Conservation (phyloP, 2,888 invertebrate genomes). For the Gymnoscelis rufifasciata region DNA sequence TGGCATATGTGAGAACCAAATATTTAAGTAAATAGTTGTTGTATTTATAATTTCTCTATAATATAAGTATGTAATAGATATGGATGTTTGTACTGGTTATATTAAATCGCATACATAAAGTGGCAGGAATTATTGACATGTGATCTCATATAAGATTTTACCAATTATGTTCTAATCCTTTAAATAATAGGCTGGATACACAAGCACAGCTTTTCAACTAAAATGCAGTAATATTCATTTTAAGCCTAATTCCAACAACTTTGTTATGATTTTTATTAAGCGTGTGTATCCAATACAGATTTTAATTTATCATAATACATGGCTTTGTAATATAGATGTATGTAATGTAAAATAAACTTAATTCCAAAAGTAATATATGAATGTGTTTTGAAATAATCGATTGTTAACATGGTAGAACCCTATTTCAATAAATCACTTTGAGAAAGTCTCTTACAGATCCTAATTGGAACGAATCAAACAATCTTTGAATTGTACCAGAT, state of each 20-base stretch:
- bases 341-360: slow-evolving; percentile 19
- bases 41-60: slow-evolving; percentile 14
- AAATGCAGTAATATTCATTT: too few species aligned
- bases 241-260: too few species aligned
- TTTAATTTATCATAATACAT: slow-evolving; percentile 5
- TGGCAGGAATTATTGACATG: slow-evolving; percentile 15
- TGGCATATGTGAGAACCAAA: slow-evolving; percentile 3
- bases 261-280: slow-evolving; percentile 2
- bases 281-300: slow-evolving; percentile 17
- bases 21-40: slow-evolving; percentile 13
- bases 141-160: slow-evolving; percentile 20
- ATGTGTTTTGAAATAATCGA: too few species aligned
- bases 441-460: too few species aligned
- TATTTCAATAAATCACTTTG: too few species aligned
- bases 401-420: too few species aligned
- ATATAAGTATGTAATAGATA: slow-evolving; percentile 8
- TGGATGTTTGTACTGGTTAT: slow-evolving; percentile 10
- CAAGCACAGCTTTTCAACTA: too few species aligned
- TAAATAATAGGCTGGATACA: slow-evolving; percentile 7
- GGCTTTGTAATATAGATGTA: slow-evolving; percentile 15
- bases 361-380: slow-evolving; percentile 8
- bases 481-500: too few species aligned
- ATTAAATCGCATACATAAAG: slow-evolving; percentile 5
- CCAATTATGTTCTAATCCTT: slow-evolving; percentile 3
- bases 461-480: too few species aligned